These are phyloP conservation scores for Tiliacea citrago DNA, from an alignment of 2,888 invertebrate species.

Conservation along the genomic window DNA sequence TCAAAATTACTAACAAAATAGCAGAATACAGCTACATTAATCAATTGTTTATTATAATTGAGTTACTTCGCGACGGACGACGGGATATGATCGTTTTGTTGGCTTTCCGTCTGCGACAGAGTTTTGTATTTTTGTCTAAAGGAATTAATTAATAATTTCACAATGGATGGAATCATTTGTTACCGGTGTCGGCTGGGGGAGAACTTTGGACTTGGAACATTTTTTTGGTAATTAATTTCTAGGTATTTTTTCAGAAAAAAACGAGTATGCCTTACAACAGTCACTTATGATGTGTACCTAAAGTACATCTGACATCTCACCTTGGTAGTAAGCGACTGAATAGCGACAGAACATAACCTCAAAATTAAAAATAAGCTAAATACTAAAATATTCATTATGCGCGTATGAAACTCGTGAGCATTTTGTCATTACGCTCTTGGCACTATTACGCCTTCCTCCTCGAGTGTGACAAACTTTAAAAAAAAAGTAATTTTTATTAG, in stretches of 20 bases:
- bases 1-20: conserved; percentile 8
- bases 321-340: no score
- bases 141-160: conserved; percentile 83
- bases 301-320: no score
- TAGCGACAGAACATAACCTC: no score
- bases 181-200: conserved; percentile 63
- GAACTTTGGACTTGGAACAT: conserved; percentile 63
- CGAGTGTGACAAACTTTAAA: no score
- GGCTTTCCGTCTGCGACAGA: conserved; percentile 51
- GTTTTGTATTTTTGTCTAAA: conserved; percentile 70
- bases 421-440: no score
- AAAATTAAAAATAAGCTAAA: no score
- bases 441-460: no score
- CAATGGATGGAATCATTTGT: conserved; percentile 80
- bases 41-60: conserved; percentile 59
- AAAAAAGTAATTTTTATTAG: no score
- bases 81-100: conserved; percentile 68
- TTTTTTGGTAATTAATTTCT: conserved; percentile 9
- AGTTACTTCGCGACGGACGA: conserved; percentile 64
- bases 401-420: no score
- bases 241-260: neutral
- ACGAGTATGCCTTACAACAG: no score
- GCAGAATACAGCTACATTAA: conserved; percentile 37
- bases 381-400: no score
- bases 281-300: no score